Percentiles rank a stretch among this genome's conserved stretches.
Conservation (phyloP, 2,113 vertebrate species). For the Platichthys flesus region DNA sequence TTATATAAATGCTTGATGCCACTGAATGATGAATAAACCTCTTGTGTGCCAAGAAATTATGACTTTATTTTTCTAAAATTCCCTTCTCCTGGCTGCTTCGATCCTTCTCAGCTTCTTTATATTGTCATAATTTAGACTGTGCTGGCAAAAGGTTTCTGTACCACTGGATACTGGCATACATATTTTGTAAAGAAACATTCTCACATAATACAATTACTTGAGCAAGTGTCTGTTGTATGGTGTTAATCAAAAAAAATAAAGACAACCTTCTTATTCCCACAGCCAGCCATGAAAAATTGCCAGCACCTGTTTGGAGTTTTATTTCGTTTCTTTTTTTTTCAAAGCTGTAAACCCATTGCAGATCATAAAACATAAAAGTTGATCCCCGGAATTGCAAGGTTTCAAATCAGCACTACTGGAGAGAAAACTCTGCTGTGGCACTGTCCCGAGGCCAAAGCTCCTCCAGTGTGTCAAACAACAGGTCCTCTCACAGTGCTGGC, state of each 20-base stretch:
- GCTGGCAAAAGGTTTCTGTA: slow-evolving; percentile 1
- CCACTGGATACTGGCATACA: slow-evolving; percentile 24
- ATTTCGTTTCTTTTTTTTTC: background rate
- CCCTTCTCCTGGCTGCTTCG: background rate
- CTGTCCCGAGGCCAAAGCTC: slow-evolving; percentile 23
- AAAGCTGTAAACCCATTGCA: background rate
- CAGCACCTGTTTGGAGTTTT: slow-evolving; percentile 4
- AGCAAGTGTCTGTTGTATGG: slow-evolving; percentile 2
- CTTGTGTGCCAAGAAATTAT: background rate
- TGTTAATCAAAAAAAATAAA: slow-evolving; percentile 14
- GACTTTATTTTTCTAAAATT: background rate
- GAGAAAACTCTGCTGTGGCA: slow-evolving; percentile 3
- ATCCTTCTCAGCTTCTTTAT: background rate
- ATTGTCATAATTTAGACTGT: slow-evolving; percentile 8
- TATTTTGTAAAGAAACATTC: slow-evolving; percentile 40
- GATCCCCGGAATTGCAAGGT: slow-evolving; percentile 13
- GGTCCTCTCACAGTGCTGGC: slow-evolving; percentile 7
- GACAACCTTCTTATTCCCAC: background rate
- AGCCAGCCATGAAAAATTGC: background rate
- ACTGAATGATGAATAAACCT: background rate
- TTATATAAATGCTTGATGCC: no score
- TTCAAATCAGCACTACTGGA: slow-evolving; percentile 6
- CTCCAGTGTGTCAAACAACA: slow-evolving; percentile 27
- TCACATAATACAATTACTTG: slow-evolving; percentile 19
- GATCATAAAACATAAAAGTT: slow-evolving; percentile 5